Evolutionary conservation across 2,113 vertebrate genomes (phyloP), one percentile per base, ranked within the genome.

Genomic region (Trinectes maculatus): DNA sequence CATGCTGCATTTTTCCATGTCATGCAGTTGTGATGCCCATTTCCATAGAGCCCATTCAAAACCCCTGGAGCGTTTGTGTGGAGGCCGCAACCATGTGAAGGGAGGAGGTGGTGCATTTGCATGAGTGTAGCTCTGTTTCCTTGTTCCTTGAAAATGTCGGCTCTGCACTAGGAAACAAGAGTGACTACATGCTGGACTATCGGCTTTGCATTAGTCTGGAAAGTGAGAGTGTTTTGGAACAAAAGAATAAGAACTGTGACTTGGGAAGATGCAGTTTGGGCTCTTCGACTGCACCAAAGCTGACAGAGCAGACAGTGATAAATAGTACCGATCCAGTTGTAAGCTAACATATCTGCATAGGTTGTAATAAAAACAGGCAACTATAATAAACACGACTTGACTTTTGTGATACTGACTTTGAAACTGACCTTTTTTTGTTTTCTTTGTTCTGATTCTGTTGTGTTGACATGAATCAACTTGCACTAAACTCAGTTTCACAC

Each of bases 101-200:
- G 18, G 55, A 26, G 57, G 46, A 24, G 10, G 9, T 33, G n/a
- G 53, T 10, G 29, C 18, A 74, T 81, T 83, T 81, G 69, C 85
- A 65, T 83, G 21, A 10, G 36, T 59, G 52, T 31, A 37, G 77
- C 47, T 15, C 37, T 5, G n/a, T 46, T 82, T 82, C 84, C 80
- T 62, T 24, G 6, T 66, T 66, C 31, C n/a, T n/a, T 39, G 59
- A 40, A 72, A 79, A 60, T 56, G 40, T 43, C 31, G 56, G 63
- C 49, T 61, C 43, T 21, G 25, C 29, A 15, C 33, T 39, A 18
- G 19, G 40, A 55, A 19, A 36, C 11, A 2, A 29, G n/a, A 25
- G 13, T 13, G 56, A 21, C 42, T 31, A 51, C 56, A 46, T 18
- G 13, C 46, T 21, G 73, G 73, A 80, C 70, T 59, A 12, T 28